Base-by-base conservation (phyloP, 2,797 vertebrate genomes). In the Lindbergichthys nudifrons region DNA sequence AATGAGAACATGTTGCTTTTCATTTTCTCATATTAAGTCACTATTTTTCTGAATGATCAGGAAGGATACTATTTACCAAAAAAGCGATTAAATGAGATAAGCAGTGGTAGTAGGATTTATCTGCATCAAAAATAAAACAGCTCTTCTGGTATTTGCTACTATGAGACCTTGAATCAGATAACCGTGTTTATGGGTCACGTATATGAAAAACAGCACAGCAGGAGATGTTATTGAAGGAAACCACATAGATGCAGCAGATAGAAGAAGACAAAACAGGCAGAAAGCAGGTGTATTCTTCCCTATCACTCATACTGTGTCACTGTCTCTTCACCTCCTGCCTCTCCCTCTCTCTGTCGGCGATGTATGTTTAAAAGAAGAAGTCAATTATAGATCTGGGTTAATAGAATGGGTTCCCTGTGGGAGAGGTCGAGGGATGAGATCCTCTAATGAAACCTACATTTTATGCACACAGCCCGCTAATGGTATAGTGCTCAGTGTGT, bases 311-410 rank as follows among this genome's bases (percentile, higher is more conserved):
- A 50, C 46, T 64, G 36, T 68, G 53, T 75, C 45, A 43, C 14
- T 39, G 60, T 84, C 50, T 19, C 71, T 74, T 47, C 58, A 65
- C 77, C 64, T 66, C 58, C 26, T 68, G 54, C 70, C 59, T 36
- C 62, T 59, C 43, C 41, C 50, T 45, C 65, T 43, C 70, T 75
- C 80, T 75, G 70, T 87, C 83, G 88, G 79, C 75, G 57, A 70
- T 54, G 81, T 85, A 91, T 91, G 89, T 93, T 92, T 92, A 93
- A 90, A 93, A 93, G 90, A 87, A 90, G 87, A 89, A 89, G 88
- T 90, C 94, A 93, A 94, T 95, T 94, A 94, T 93, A 94, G 90
- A 95, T 94, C 85, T 94, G 89, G 94, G 94, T 92, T 95, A 95
- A 95, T 95, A 92, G 93, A 89, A 82, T 88, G 83, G 59, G 74